Base-by-base conservation (phyloP, 2,797 vertebrate genomes). In the Avahi laniger region DNA sequence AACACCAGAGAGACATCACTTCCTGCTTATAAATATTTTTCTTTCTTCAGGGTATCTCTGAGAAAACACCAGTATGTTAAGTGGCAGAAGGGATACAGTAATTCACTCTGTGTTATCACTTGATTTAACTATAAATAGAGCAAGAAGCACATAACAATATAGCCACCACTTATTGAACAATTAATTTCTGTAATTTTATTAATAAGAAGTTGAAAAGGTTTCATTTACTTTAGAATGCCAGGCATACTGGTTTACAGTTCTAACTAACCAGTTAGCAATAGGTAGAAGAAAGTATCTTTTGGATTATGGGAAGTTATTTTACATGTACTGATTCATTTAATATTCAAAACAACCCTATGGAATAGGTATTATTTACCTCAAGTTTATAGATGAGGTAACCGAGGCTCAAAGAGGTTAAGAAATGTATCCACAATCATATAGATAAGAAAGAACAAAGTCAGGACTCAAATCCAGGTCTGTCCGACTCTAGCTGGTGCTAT, bases 121-220 rank as follows among this genome's bases (percentile, higher is more conserved):
- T 65, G 24, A 69, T 86, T 95, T 43, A 93, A 93, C 1, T 63
- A 57, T 70, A 54, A 88, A 84, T 7, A 81, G 52, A 28, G 33
- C 41, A 91, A 81, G 52, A 89, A 75, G 18, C 24, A 72, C 7
- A 38, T 13, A 43, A 28, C 9, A 17, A 35, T 3, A 61, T 3
- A 86, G 46, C 30, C 69, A 35, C 63, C 15, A 43, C 18, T 59
- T 87, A 84, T 7, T 38, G n/a, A 96, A 73, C 7, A 79, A 83
- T 82, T 93, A 80, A 87, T 87, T 94, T 96, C 52, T 89, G 43
- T 13, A 92, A 38, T 84, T 80, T 81, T 65, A 70, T 26, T 57
- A 11, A 10, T 11, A 57, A 1, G 54, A 72, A 84, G 67, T 61
- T 94, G 35, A 76, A 83, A 94, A 89, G 48, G 5, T 94, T 59